Percentiles rank a stretch among this genome's conserved stretches.
These are phyloP conservation scores for Bombyx huttoni DNA, from an alignment of 2,888 invertebrate species.

Conservation along the genomic window DNA sequence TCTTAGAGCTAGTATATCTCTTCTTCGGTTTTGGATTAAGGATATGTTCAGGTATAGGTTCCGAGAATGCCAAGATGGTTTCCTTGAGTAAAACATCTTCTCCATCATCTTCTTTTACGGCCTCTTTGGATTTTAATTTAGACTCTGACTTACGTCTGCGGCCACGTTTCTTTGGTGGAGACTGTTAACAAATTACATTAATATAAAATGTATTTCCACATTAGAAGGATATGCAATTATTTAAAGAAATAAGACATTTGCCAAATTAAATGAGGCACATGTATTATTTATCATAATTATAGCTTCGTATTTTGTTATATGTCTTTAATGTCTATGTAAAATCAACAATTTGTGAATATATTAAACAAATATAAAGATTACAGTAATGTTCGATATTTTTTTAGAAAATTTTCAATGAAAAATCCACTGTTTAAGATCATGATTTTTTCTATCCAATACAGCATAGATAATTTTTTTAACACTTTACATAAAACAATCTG, in stretches of 20 bases:
- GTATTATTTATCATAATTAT: not conserved
- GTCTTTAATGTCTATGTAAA: no score
- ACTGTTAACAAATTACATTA: conserved; percentile 2
- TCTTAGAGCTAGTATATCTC: conserved; percentile 33
- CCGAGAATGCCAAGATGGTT: conserved; percentile 62
- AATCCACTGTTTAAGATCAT: no score
- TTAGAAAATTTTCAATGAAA: no score
- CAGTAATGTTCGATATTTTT: no score
- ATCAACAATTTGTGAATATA: no score
- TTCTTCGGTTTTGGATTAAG: conserved; percentile 58
- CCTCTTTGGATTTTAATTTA: conserved; percentile 7
- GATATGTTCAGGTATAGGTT: conserved; percentile 61
- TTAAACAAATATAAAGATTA: no score
- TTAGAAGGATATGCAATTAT: not conserved
- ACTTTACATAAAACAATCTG: no score
- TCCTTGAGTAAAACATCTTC: conserved; percentile 63
- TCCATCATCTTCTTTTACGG: conserved; percentile 19
- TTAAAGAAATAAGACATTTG: not conserved
- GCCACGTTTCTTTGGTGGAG: conserved; percentile 39
- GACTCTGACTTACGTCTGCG: conserved; percentile 34
- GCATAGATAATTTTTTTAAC: no score
- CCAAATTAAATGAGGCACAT: not conserved
- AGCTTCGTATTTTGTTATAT: no score
- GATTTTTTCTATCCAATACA: no score
- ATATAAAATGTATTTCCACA: not conserved